These are phyloP conservation scores for Macrochelys suwanniensis DNA, from an alignment of 2,797 vertebrate genomes.

Conservation along the genomic window DNA sequence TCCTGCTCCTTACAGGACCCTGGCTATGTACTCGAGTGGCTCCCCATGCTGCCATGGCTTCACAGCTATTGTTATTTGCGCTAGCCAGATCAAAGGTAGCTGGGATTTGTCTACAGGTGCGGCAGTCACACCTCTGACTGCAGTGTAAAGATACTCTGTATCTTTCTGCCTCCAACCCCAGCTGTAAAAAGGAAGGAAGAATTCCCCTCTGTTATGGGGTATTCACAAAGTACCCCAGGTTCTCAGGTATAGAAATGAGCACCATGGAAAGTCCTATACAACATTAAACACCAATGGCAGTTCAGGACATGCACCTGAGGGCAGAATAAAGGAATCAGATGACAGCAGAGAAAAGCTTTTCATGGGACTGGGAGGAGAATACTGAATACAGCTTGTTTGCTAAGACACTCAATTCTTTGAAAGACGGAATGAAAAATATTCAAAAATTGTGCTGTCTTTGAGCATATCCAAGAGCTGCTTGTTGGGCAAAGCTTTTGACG, in stretches of 20 bases:
- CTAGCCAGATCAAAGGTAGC: too few species aligned
- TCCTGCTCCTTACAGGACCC: neutral
- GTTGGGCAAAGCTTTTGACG: neutral
- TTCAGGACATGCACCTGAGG: too few species aligned
- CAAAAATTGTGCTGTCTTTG: neutral
- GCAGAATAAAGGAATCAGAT: too few species aligned
- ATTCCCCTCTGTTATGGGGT: neutral
- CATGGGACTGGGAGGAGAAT: too few species aligned
- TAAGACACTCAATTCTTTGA: neutral
- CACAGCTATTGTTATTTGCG: too few species aligned
- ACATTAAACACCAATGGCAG: too few species aligned
- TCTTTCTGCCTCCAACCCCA: too few species aligned
- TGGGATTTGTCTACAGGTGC: too few species aligned
- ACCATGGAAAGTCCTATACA: neutral
- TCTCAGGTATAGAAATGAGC: neutral
- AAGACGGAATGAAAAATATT: conserved; percentile 8
- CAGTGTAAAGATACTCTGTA: too few species aligned
- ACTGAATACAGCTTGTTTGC: too few species aligned
- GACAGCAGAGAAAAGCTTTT: neutral
- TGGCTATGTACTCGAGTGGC: neutral
- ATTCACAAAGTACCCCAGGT: neutral
- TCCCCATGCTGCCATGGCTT: too few species aligned
- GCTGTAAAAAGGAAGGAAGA: neutral
- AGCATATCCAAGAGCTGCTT: neutral
- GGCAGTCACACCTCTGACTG: too few species aligned